These are phyloP conservation scores for Napeogenes sylphis DNA, from an alignment of 2,888 invertebrate species.

Conservation along the genomic window DNA sequence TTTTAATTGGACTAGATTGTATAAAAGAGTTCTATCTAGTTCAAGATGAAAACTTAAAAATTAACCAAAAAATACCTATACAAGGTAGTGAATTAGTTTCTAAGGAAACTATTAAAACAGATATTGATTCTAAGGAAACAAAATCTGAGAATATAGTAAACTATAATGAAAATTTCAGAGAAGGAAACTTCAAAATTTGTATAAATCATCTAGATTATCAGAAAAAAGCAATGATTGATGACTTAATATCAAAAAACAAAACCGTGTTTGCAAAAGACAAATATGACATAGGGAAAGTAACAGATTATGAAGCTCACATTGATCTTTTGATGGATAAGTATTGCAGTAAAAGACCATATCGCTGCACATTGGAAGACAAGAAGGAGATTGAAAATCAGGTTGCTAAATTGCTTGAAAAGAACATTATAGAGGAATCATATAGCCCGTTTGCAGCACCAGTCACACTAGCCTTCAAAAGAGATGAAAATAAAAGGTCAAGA, in stretches of 20 bases:
- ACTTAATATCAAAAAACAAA: slow-evolving; percentile 24
- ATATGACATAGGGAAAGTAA: slow-evolving; percentile 24
- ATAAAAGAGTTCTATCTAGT: slow-evolving; percentile 33
- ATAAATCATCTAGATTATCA: slow-evolving; percentile 24
- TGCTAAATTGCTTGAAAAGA: slow-evolving; percentile 24
- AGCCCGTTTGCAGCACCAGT: slow-evolving; percentile 31
- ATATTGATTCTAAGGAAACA: slow-evolving; percentile 1
- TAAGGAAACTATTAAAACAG: not conserved
- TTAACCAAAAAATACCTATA: slow-evolving; percentile 18
- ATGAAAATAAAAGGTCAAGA: slow-evolving; percentile 34
- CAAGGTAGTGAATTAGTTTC: not conserved
- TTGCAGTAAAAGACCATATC: slow-evolving; percentile 28
- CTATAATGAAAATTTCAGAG: slow-evolving; percentile 29
- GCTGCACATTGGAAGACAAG: slow-evolving; percentile 26
- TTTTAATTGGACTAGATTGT: slow-evolving; percentile 34
- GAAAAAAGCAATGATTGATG: slow-evolving; percentile 24
- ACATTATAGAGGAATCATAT: slow-evolving; percentile 26
- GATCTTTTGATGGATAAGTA: slow-evolving; percentile 28
- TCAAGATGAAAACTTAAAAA: slow-evolving; percentile 34
- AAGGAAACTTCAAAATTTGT: slow-evolving; percentile 25
- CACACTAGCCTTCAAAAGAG: slow-evolving; percentile 32
- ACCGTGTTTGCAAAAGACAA: slow-evolving; percentile 26
- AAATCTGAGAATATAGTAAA: slow-evolving; percentile 15
- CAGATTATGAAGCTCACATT: slow-evolving; percentile 25
- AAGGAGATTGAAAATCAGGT: too few relatives aligned